These are phyloP conservation scores for Elaphurus davidianus DNA, from an alignment of 2,113 vertebrate species.

Conservation along the genomic window DNA sequence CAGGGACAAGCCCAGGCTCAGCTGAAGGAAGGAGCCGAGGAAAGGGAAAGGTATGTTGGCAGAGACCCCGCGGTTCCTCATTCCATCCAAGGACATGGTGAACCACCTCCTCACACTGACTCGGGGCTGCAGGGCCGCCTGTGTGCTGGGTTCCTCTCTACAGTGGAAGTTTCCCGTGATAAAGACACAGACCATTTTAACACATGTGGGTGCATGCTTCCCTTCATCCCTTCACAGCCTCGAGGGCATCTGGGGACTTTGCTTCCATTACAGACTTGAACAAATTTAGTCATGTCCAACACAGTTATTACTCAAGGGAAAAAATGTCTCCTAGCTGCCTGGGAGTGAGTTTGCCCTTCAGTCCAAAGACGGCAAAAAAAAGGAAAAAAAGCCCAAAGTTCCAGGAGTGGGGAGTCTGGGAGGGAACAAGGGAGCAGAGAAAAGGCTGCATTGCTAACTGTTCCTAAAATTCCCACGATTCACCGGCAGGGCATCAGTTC, in stretches of 20 bases:
- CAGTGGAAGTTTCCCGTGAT: background rate
- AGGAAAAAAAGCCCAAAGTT: background rate
- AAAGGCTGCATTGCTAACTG: background rate
- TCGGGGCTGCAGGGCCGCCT: background rate
- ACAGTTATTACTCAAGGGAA: slow-evolving; percentile 12
- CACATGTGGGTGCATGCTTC: background rate
- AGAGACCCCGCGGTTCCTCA: background rate
- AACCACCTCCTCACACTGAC: background rate
- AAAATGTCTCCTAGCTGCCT: background rate
- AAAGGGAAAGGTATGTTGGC: background rate
- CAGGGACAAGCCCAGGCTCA: background rate
- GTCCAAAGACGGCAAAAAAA: background rate
- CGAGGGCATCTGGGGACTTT: background rate
- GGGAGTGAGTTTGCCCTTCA: background rate
- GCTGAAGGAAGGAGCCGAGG: background rate
- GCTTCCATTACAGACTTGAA: background rate
- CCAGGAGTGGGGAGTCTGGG: background rate
- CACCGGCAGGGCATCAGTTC: background rate
- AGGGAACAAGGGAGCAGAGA: background rate
- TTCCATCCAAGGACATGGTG: background rate
- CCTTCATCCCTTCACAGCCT: background rate
- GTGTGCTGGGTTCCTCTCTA: background rate
- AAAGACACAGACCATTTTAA: background rate
- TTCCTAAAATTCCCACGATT: background rate
- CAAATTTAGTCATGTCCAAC: background rate